Conservation (phyloP, 2,888 invertebrate genomes). For the Nephrotoma appendiculata region DNA sequence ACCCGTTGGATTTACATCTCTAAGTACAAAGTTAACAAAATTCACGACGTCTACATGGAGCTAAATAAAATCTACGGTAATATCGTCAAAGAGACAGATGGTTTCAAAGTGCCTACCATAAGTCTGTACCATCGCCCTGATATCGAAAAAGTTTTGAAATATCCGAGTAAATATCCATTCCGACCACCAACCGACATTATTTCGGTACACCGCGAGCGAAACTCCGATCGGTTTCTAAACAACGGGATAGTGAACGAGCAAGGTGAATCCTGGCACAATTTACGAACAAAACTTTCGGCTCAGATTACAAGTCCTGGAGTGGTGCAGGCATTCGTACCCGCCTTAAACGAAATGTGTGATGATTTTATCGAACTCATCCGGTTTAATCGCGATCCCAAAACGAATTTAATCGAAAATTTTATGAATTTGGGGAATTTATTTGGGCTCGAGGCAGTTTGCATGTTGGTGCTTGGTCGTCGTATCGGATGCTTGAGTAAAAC, state of each 20-base stretch:
- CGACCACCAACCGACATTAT: constrained; percentile 73
- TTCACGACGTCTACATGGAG: constrained; percentile 71
- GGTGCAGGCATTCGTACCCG: constrained; percentile 58
- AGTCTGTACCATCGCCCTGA: constrained; percentile 55
- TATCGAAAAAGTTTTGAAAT: constrained; percentile 60
- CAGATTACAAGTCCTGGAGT: constrained; percentile 63
- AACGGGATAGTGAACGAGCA: constrained; percentile 71
- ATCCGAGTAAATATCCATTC: constrained; percentile 58
- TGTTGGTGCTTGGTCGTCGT: constrained; percentile 60
- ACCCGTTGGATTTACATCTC: constrained; percentile 67
- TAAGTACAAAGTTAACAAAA: constrained; percentile 53
- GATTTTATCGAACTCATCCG: constrained; percentile 58
- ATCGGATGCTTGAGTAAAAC: constrained; percentile 51
- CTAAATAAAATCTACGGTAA: constrained; percentile 58
- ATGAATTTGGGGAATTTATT: constrained; percentile 62
- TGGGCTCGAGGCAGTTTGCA: constrained; percentile 70
- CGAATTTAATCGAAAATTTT: constrained; percentile 44
- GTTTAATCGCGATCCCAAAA: constrained; percentile 35
- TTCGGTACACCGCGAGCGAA: constrained; percentile 53
- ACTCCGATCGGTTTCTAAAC: constrained; percentile 68
- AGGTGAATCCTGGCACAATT: constrained; percentile 62
- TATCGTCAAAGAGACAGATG: constrained; percentile 61
- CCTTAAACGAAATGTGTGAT: constrained; percentile 58
- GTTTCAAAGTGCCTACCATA: constrained; percentile 57
- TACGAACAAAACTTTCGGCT: constrained; percentile 56